Conservation (phyloP, 1,140 invertebrate species). For the Microplitis mediator region DNA sequence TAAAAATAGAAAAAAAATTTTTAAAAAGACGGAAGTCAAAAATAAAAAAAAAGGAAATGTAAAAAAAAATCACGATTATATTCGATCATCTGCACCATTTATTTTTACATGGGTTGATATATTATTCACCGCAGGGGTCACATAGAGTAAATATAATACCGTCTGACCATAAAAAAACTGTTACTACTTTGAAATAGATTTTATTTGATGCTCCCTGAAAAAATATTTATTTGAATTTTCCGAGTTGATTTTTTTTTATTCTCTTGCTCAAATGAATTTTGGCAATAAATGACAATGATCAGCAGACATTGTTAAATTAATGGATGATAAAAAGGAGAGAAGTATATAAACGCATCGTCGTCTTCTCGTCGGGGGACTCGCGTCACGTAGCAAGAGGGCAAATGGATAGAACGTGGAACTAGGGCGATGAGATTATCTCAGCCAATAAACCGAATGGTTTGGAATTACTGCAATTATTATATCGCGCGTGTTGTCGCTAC, state of each 20-base stretch:
- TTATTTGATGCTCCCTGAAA: too few relatives aligned
- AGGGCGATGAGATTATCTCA: constrained; percentile 55
- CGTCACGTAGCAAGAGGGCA: constrained; percentile 48
- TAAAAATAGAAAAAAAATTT: neutral
- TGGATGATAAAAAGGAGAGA: neutral
- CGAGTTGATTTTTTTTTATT: too few relatives aligned
- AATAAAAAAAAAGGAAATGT: neutral
- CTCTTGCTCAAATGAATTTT: too few relatives aligned
- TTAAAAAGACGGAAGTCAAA: neutral
- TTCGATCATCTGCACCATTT: constrained; percentile 54
- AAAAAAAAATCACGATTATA: constrained; percentile 15
- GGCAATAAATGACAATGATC: neutral
- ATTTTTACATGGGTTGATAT: constrained; percentile 49
- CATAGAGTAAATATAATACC: neutral
- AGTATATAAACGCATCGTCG: neutral
- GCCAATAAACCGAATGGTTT: constrained; percentile 54
- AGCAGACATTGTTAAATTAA: neutral
- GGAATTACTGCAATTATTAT: constrained; percentile 58
- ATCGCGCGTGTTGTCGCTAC: constrained; percentile 44
- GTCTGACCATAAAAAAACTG: neutral
- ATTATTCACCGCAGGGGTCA: constrained; percentile 26
- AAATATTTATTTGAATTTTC: too few relatives aligned
- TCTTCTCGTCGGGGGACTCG: constrained; percentile 3
- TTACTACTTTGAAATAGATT: too few relatives aligned
- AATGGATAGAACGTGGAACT: constrained; percentile 52